Base-by-base conservation (phyloP, 1,140 invertebrate species). In the Leptinotarsa lineolata region DNA sequence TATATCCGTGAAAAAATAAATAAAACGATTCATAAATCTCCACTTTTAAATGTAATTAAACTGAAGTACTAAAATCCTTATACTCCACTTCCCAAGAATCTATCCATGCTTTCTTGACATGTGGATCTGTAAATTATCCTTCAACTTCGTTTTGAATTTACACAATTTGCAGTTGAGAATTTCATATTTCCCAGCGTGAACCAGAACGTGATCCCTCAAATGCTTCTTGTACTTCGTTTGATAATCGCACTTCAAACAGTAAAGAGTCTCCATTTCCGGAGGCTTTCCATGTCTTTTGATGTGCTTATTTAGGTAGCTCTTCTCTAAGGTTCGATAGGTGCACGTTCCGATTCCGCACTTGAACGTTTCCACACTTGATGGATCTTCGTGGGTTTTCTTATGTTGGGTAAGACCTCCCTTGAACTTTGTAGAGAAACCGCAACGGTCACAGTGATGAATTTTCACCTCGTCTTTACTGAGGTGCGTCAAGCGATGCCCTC, bases 171-270 rank as follows among this genome's bases (percentile, higher is more conserved):
- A 54, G 15, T 18, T 54, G 16, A 54, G 15, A 54, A 54, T 18
- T 54, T 54, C 3, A 54, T n/a, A 54, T 54, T 54, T 54, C 4
- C n/a, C 48, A 54, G 2, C 16, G 6, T 54, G 48, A 18, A 54
- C 16, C 48, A 54, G n/a, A 1, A 54, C 48, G n/a, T 54, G 48
- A 8, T 54, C n/a, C n/a, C 48, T 54, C 15, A 54, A 8, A 54
- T 54, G 48, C n/a, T 54, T 54, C n/a, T 54, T 54, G 48, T 54
- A 54, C n/a, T 54, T 54, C 6, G 48, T 54, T 54, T 54, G 48
- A 54, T 54, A 54, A 18, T 54, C 48, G n/a, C 48, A 54, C 48
- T 54, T 54, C 15, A 54, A 13, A 54, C 48, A 54, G n/a, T 54
- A 54, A 54, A 54, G 48, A 54, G 48, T 54, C 48, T 54, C 48